phyloP scores from a whole-genome alignment of 2,888 invertebrate genomes.

The Cristatella mucedo region DNA sequence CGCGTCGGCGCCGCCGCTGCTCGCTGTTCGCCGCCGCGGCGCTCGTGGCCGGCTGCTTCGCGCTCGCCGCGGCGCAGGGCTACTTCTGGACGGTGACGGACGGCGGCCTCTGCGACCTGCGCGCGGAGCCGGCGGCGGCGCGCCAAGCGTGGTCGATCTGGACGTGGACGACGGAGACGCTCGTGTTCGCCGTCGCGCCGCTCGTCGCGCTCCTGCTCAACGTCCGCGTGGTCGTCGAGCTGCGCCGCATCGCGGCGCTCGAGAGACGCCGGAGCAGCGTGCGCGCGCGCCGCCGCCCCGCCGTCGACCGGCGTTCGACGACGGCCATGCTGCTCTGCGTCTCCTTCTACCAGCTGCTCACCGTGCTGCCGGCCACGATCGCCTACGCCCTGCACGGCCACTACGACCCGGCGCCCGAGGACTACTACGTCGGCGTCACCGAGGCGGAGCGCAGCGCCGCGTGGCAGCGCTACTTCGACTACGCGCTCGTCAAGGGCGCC shows the following conservation, averaged over 20 bases:
- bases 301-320: constrained; percentile 24
- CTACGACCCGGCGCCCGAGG: too few species aligned
- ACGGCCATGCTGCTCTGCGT: constrained; percentile 34
- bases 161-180: constrained; percentile 29
- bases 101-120: neutral
- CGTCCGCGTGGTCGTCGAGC: constrained; percentile 30
- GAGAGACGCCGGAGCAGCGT: constrained; percentile 6
- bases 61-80: constrained; percentile 25
- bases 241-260: constrained; percentile 14
- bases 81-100: constrained; percentile 29
- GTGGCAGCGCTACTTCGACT: constrained; percentile 19
- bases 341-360: constrained; percentile 36
- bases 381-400: constrained; percentile 24
- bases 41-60: constrained; percentile 22
- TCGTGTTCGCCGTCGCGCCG: constrained; percentile 31
- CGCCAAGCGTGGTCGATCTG: too few species aligned
- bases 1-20: too few species aligned
- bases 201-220: constrained; percentile 31
- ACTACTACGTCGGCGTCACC: too few species aligned
- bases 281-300: too few species aligned
- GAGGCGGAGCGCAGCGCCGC: constrained; percentile 15
- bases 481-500: constrained; percentile 17
- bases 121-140: too few species aligned
- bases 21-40: constrained; percentile 29
- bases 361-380: constrained; percentile 32